Base-by-base conservation (phyloP, 2,797 vertebrate genomes). In the Tokudaia muenninki region DNA sequence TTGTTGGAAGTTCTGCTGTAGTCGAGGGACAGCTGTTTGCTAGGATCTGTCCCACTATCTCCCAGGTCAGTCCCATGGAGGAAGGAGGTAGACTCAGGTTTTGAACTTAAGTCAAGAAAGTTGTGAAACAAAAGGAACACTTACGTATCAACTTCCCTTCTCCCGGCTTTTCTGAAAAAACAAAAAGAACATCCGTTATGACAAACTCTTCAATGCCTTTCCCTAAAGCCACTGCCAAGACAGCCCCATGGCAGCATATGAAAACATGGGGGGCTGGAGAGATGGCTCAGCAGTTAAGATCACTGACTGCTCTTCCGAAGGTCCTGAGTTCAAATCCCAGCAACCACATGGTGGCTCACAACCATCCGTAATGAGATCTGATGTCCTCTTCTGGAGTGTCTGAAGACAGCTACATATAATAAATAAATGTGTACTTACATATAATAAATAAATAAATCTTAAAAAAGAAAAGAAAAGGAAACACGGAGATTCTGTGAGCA, bases 131-230 rank as follows among this genome's bases (percentile, higher is more conserved):
- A 87, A 65, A 93, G 67, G 41, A 63, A 65, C 19, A 97, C 97
- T 98, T 96, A 98, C 87, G 0, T 55, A 72, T 41, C 75, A 97
- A 65, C 80, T 97, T 98, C 95, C 89, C 92, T 29, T 98, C 95
- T 92, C 80, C 95, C 37, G 92, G 86, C 67, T 94, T 95, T 95
- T 80, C 97, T 98, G 95, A 92, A 95, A 92, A 89, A 44, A 93
- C 94, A 97, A 94, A 95, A 95, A 26, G 31, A 67, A 92, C 77
- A 57, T 22, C 34, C 16, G 87, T 98, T 91, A 98, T 78, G 63
- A 65, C 16, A 50, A 93, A 74, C 41, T 77, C 29, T 87, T 55
- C 44, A 55, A 34, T 95, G 82, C 70, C 63, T 92, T 92, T 90
- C 57, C 6, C 88, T 74, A 80, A 70, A 79, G 75, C 31, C 2